Evolutionary conservation across 2,888 invertebrate genomes (phyloP).

Genomic region (Lissonota sp.): DNA sequence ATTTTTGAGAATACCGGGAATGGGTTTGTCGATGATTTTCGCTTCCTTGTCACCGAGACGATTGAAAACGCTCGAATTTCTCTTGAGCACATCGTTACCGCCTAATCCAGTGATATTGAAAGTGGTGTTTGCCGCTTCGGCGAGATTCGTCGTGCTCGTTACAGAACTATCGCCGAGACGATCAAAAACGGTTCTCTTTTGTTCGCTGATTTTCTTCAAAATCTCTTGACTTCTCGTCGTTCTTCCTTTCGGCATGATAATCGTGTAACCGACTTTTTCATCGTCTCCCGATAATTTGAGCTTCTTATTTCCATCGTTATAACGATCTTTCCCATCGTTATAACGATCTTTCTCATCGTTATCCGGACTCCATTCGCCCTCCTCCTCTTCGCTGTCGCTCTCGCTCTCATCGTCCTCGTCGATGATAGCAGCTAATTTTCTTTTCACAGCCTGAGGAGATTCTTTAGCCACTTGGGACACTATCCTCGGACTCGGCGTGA

Average conservation of each 20-base stretch:
- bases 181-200: conserved; percentile 85
- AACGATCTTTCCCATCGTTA: conserved; percentile 66
- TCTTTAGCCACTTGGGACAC: conserved; percentile 53
- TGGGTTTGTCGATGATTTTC: conserved; percentile 61
- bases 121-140: conserved; percentile 74
- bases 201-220: conserved; percentile 78
- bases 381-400: conserved; percentile 64
- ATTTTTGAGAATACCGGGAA: conserved; percentile 77
- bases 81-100: conserved; percentile 78
- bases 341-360: conserved; percentile 17
- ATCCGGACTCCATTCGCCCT: not conserved
- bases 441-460: conserved; percentile 68
- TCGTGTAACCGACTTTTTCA: conserved; percentile 83
- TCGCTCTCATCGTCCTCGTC: conserved; percentile 67
- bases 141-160: conserved; percentile 81
- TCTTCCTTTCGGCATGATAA: conserved; percentile 84
- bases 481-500: conserved; percentile 50
- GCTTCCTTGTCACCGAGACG: conserved; percentile 81
- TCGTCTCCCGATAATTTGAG: conserved; percentile 74
- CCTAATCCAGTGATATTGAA: conserved; percentile 82
- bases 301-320: conserved; percentile 63
- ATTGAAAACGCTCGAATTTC: conserved; percentile 80
- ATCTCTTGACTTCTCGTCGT: conserved; percentile 83
- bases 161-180: conserved; percentile 85
- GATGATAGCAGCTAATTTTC: conserved; percentile 71